phyloP scores from a whole-genome alignment of 1,140 invertebrate species.

The Eubasilissa regina region DNA sequence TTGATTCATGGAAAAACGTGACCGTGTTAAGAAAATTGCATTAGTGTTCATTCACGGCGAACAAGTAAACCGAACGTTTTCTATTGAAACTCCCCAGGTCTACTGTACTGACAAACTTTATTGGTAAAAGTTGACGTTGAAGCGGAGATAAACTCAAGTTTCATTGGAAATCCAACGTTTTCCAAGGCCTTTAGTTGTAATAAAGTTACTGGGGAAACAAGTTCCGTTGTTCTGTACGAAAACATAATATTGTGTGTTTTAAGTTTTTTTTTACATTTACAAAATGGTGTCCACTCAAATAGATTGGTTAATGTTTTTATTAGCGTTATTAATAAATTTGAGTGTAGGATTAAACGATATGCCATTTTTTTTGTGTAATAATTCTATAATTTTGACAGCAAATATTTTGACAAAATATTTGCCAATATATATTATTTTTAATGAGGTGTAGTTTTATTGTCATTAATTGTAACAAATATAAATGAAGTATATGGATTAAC shows the following conservation, averaged over 20 bases:
- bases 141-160: constrained; percentile 22
- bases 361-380: no score
- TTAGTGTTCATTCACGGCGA: constrained; percentile 1
- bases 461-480: no score
- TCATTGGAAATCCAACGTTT: constrained; percentile 36
- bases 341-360: no score
- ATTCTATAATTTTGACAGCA: no score
- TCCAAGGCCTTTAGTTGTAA: constrained; percentile 11
- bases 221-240: constrained; percentile 1
- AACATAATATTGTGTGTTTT: not conserved
- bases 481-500: no score
- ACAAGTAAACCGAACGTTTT: not conserved
- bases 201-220: constrained; percentile 19
- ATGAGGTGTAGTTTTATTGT: no score
- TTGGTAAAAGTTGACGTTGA: constrained; percentile 34
- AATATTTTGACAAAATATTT: no score
- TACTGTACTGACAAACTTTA: constrained; percentile 10
- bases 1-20: constrained; percentile 2
- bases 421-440: no score
- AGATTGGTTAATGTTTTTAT: no score
- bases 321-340: no score
- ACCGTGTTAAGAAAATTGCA: not conserved
- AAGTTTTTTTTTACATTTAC: constrained; percentile 1
- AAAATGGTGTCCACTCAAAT: no score
- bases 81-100: not conserved